These are phyloP conservation scores for Diorhabda sublineata DNA, from an alignment of 1,140 invertebrate genomes.

Conservation along the genomic window DNA sequence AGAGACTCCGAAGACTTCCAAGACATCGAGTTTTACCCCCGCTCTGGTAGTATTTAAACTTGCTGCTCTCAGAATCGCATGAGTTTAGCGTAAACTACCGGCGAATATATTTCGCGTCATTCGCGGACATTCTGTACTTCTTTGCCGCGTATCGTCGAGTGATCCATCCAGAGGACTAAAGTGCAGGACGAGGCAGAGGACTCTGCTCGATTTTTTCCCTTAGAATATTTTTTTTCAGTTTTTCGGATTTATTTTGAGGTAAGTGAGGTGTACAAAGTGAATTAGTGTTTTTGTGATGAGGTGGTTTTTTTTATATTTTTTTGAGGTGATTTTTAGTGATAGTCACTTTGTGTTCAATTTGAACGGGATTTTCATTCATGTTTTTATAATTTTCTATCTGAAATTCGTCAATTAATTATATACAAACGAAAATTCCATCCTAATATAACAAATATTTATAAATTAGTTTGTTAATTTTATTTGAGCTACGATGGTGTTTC, in stretches of 20 bases:
- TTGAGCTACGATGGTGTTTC: no score
- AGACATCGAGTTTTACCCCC: slow-evolving; percentile 13
- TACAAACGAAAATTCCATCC: no score
- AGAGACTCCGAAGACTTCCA: slow-evolving; percentile 8
- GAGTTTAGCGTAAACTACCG: slow-evolving; percentile 9
- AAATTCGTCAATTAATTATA: no score
- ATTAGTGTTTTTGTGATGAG: slow-evolving; percentile 11
- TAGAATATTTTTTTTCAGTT: not conserved
- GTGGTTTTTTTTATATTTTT: slow-evolving; percentile 3
- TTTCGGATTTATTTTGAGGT: slow-evolving; percentile 15
- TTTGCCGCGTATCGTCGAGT: slow-evolving; percentile 1
- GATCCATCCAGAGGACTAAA: not conserved
- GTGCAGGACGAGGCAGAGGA: slow-evolving; percentile 9
- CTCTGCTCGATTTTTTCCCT: not conserved
- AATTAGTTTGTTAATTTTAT: no score
- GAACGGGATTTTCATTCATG: not conserved
- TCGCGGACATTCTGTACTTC: slow-evolving; percentile 12
- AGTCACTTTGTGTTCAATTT: no score
- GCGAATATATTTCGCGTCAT: not conserved
- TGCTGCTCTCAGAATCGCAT: slow-evolving; percentile 14
- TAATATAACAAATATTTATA: no score
- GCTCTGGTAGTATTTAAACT: slow-evolving; percentile 18
- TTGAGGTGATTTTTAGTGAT: not conserved
- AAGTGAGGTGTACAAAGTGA: slow-evolving; percentile 11
- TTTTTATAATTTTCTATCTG: not conserved